These are phyloP conservation scores for Garra rufa DNA, from an alignment of 2,113 vertebrate genomes.

Conservation along the genomic window DNA sequence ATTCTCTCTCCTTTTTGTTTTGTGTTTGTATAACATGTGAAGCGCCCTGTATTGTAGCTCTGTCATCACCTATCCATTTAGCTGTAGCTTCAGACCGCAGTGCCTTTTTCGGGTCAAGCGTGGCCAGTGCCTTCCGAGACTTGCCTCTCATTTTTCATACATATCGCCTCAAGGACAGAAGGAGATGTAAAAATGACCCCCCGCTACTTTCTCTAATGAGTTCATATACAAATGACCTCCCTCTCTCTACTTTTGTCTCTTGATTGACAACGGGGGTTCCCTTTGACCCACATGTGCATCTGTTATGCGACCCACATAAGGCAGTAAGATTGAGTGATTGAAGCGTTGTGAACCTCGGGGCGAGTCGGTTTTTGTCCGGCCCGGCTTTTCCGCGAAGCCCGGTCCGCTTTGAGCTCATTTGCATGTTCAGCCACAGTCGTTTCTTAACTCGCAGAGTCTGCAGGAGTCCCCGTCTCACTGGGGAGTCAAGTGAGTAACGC, in stretches of 20 bases:
- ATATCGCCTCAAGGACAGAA: constrained; percentile 56
- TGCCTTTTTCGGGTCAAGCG: constrained; percentile 36
- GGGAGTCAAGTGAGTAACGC: constrained; percentile 50
- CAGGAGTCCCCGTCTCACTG: constrained; percentile 44
- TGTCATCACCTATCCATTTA: constrained; percentile 32
- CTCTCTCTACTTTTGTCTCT: constrained; percentile 58
- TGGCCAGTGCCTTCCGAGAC: constrained; percentile 15
- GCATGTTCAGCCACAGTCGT: constrained; percentile 15
- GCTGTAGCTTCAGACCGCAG: neutral
- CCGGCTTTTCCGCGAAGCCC: constrained; percentile 48
- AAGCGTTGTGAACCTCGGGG: constrained; percentile 62
- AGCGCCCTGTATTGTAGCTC: constrained; percentile 7
- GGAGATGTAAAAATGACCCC: constrained; percentile 54
- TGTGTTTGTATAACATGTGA: constrained; percentile 21
- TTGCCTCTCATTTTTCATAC: constrained; percentile 39
- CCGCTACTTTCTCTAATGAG: constrained; percentile 57
- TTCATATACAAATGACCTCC: constrained; percentile 58
- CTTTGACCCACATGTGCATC: constrained; percentile 77
- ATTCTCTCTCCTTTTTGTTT: constrained; percentile 30
- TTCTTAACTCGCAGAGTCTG: constrained; percentile 18
- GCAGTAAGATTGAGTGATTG: constrained; percentile 73
- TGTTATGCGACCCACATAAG: constrained; percentile 73
- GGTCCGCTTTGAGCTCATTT: constrained; percentile 13
- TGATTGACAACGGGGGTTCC: constrained; percentile 80
- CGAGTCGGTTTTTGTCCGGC: constrained; percentile 57